A percentile compares a stretch with the other conserved stretches of the same genome.
Evolutionary conservation across 2,113 vertebrate genomes (phyloP).

Genomic region (Mus musculus): DNA sequence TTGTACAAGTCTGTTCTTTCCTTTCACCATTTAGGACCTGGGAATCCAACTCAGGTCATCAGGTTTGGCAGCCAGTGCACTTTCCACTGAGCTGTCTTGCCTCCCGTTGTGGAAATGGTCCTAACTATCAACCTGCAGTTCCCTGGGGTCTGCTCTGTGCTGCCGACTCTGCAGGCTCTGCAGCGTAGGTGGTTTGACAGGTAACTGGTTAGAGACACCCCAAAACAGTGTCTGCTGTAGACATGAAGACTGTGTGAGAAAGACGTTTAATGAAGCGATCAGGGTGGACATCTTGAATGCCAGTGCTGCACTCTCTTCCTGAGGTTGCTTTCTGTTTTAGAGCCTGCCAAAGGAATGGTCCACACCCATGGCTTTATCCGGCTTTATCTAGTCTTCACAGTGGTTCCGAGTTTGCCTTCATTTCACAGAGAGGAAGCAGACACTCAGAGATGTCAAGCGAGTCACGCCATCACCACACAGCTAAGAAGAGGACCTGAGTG

Average conservation of each 20-base stretch:
- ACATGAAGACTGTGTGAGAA: neutral
- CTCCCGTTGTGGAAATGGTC: neutral
- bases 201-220: neutral
- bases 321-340: neutral
- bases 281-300: neutral
- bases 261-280: neutral
- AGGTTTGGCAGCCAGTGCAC: neutral
- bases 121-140: neutral
- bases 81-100: neutral
- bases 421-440: neutral
- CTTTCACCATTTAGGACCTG: no score
- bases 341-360: neutral
- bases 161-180: neutral
- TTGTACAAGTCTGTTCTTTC: no score
- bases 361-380: fast-evolving
- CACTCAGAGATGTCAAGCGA: neutral
- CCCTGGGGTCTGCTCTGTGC: neutral
- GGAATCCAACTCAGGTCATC: neutral
- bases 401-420: fast-evolving
- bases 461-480: neutral
- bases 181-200: neutral
- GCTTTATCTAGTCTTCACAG: neutral
- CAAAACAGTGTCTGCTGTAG: neutral
- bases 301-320: neutral
- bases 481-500: neutral